phyloP scores from a whole-genome alignment of 2,888 invertebrate species.

The Phyllotreta cruciferae region DNA sequence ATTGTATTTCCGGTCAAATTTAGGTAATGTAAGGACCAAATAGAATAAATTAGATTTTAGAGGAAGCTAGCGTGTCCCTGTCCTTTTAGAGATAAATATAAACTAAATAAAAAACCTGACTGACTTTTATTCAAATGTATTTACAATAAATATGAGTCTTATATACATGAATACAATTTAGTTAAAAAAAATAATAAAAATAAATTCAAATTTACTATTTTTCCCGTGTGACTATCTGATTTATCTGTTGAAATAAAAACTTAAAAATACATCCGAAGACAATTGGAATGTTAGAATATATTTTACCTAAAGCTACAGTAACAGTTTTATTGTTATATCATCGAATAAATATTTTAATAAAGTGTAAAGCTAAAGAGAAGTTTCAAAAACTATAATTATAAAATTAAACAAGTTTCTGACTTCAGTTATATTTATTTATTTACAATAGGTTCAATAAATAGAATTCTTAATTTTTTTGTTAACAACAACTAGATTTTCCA shows the following conservation, averaged over 20 bases:
- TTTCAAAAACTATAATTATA: conserved; percentile 25
- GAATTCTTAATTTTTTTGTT: conserved; percentile 31
- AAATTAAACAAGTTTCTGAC: conserved; percentile 29
- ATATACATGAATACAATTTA: conserved; percentile 49
- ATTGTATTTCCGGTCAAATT: too few relatives aligned
- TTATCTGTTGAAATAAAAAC: conserved; percentile 38
- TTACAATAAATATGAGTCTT: conserved; percentile 53
- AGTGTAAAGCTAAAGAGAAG: conserved; percentile 24
- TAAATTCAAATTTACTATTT: conserved; percentile 27
- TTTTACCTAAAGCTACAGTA: conserved; percentile 33
- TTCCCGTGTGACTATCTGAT: conserved; percentile 36
- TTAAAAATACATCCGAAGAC: conserved; percentile 28
- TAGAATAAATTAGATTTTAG: conserved; percentile 1
- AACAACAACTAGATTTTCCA: conserved; percentile 35
- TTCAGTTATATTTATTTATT: conserved; percentile 30
- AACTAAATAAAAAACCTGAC: conserved; percentile 13
- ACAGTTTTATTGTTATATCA: conserved; percentile 32
- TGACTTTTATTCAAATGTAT: conserved; percentile 53
- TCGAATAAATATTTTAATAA: conserved; percentile 8
- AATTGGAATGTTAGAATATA: conserved; percentile 43
- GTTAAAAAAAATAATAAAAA: conserved; percentile 43
- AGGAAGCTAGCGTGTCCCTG: too few relatives aligned
- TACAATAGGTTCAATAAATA: conserved; percentile 41
- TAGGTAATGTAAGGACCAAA: background rate
- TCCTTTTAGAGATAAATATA: background rate